phyloP scores from a whole-genome alignment of 2,797 vertebrate species.

The Nyctibius grandis region DNA sequence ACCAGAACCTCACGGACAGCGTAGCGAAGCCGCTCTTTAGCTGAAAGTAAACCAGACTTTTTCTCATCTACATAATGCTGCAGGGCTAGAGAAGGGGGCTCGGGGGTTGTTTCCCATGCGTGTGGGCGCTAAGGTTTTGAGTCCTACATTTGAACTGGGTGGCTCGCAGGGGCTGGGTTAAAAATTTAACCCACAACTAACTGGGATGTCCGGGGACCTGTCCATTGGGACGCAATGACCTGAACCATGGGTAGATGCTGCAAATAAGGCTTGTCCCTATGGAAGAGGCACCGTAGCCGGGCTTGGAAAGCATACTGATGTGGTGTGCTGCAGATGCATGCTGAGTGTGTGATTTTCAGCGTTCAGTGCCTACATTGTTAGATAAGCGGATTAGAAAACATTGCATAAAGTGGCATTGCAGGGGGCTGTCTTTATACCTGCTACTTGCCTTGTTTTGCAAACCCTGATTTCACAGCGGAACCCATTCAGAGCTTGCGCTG shows the following conservation, averaged over 20 bases:
- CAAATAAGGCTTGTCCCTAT: background rate
- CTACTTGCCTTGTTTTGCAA: constrained; percentile 50
- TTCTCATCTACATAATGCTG: background rate
- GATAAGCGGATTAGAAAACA: constrained; percentile 64
- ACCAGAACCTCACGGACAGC: background rate
- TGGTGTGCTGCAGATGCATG: constrained; percentile 15
- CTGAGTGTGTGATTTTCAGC: constrained; percentile 58
- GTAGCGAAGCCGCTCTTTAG: accelerated
- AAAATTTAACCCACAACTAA: background rate
- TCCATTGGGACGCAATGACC: background rate
- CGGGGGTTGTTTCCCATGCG: background rate
- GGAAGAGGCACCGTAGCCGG: background rate
- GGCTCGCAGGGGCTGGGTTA: background rate
- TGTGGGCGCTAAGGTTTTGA: background rate
- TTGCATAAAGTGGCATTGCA: constrained; percentile 44
- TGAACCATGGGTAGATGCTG: background rate
- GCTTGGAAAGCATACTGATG: background rate
- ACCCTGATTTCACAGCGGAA: constrained; percentile 10
- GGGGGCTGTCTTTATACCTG: constrained; percentile 65
- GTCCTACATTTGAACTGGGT: background rate
- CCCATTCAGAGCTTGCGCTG: constrained; percentile 1
- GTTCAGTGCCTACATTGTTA: constrained; percentile 54
- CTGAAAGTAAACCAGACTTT: background rate
- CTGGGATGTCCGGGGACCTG: background rate
- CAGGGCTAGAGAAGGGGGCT: background rate